Base-by-base conservation (phyloP, 2,888 invertebrate species). In the Leptinotarsa haldemani region DNA sequence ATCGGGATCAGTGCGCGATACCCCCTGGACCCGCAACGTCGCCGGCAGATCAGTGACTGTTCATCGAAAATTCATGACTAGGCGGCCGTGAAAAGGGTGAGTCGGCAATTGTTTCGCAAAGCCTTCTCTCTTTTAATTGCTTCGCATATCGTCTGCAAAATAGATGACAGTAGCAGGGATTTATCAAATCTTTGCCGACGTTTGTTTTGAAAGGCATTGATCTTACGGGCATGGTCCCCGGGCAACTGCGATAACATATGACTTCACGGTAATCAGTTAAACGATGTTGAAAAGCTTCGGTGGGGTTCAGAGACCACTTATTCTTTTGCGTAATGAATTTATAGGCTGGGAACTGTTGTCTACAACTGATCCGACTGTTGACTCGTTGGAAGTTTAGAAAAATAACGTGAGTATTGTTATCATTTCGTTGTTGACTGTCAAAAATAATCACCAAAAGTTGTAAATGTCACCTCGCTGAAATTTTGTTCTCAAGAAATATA, bases 1-100 rank as follows among this genome's bases (percentile, higher is more conserved):
- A 68, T 68, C 46, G 20, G 52, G 20, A 20, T 56, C 58, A 56
- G 56, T 68, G 56, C 56, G 68, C 56, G 56, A 68, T 20, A 68
- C 46, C 56, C 46, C 22, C 22, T 56, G 46, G 53, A 56, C 16
- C 46, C 58, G 46, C 22, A 18, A 56, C 56, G 4, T 56, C 46
- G 30, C 2, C 61, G 16, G 58, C 20, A 46, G 56, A 18, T 56
- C 53, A 20, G 68, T 46, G 47, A 56, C 40, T 56, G 67, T 56
- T 30, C 68, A 56, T 40, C 68, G 15, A 46, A 16, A 56, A 56
- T 52, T 56, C 52, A 53, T 68, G 56, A 56, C 56, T 68, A 46
- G 25, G 53, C 50, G 16, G 40, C 53, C 52, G 53, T 53, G 53
- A 68, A 56, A 56, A 53, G 68, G 68, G 68, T 68, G 68, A 68